Evolutionary conservation across 1,140 invertebrate species (phyloP), one percentile per base, ranked within the genome.

Genomic region (Micrasema longulum): DNA sequence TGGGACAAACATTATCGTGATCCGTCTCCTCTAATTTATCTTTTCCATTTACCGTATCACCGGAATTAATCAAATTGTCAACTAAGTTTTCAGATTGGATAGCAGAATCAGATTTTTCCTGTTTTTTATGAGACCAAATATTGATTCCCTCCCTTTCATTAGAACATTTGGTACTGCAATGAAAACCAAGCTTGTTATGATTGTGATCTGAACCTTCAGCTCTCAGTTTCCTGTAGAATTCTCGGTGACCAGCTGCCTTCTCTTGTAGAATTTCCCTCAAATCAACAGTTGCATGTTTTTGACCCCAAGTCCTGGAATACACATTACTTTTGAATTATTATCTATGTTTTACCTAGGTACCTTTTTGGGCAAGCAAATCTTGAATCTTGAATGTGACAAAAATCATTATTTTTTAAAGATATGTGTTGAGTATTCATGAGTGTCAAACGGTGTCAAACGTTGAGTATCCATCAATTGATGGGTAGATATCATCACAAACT

Each of bases 141-240:
- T 11, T 16, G 7, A 16, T 10, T 2, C 16, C 2, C 2, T 10
- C 79, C 78, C 22, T n/a, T 4, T 41, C 1, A 20, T 41, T 20
- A 16, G 38, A 2, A 31, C 7, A 31, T 31, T 31, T 31, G 26
- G 26, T 4, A 31, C 26, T 31, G 2, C 2, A 31, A 31, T 31
- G n/a, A 22, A 31, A 36, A 31, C 2, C 38, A n/a, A 12, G 14
- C 4, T 41, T 2, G 48, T 16, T 16, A 3, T 78, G 79, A 14
- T 14, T 36, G 69, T 16, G 82, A 81, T 63, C 79, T 81, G 83
- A 82, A 53, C 79, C 81, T 48, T 81, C 76, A 60, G 80, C 45
- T 80, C 79, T 79, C 65, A 85, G 79, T 71, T 83, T 82, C 76
- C 81, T 71, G 77, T 85, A 85, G 73, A 83, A 85, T 75, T 83